These are phyloP conservation scores for Merops nubicus DNA, from an alignment of 2,113 vertebrate species.

Conservation along the genomic window DNA sequence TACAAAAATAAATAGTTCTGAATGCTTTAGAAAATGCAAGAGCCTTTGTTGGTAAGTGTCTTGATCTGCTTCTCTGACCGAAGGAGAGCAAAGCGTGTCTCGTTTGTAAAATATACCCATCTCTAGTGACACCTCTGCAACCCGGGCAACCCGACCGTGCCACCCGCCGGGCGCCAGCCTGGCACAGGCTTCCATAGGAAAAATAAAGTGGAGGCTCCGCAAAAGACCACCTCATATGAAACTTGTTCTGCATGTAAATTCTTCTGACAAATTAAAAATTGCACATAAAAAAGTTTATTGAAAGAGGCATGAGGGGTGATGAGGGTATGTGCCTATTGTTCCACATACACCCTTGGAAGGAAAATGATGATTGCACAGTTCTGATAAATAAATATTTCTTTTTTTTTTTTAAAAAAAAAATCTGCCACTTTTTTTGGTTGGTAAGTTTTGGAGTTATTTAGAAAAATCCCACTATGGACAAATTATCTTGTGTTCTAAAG, in stretches of 20 bases:
- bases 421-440: constrained; percentile 57
- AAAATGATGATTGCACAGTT: constrained; percentile 73
- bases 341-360: constrained; percentile 60
- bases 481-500: constrained; percentile 20
- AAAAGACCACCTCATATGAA: constrained; percentile 66
- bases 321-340: constrained; percentile 29
- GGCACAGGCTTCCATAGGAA: constrained; percentile 63
- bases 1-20: constrained; percentile 80
- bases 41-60: constrained; percentile 48
- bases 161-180: not conserved
- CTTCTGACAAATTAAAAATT: constrained; percentile 75
- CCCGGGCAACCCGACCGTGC: constrained; percentile 22
- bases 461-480: not conserved
- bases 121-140: constrained; percentile 48
- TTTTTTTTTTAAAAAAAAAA: not conserved
- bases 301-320: constrained; percentile 57
- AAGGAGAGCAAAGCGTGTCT: constrained; percentile 48
- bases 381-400: constrained; percentile 69
- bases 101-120: constrained; percentile 70
- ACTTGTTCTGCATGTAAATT: constrained; percentile 67
- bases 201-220: constrained; percentile 72
- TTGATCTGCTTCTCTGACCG: constrained; percentile 54
- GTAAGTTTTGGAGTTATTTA: constrained; percentile 22
- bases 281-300: constrained; percentile 73
- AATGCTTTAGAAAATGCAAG: constrained; percentile 74